Evolutionary conservation across 2,888 invertebrate genomes (phyloP).

Genomic region (Trichopoda pennipes): DNA sequence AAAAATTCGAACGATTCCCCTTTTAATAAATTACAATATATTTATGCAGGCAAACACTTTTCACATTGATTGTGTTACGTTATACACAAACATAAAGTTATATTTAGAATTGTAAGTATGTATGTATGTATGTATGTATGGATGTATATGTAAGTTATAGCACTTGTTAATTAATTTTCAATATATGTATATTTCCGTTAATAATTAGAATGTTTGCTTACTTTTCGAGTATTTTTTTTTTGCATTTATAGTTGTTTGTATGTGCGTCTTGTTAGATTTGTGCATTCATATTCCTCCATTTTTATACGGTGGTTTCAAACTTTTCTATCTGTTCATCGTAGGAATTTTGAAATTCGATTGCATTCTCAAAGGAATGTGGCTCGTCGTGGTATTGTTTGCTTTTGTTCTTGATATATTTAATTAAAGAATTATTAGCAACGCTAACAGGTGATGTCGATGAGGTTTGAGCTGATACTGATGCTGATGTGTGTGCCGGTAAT

Average conservation of each 20-base stretch:
- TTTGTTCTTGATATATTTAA: constrained; percentile 73
- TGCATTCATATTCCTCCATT: constrained; percentile 70
- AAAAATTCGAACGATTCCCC: constrained; percentile 25
- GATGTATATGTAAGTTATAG: constrained; percentile 23
- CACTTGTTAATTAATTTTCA: constrained; percentile 48
- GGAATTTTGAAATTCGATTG: constrained; percentile 74
- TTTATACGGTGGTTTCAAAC: constrained; percentile 86
- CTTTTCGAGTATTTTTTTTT: constrained; percentile 50
- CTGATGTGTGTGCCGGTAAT: constrained; percentile 56
- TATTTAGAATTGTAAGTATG: not conserved
- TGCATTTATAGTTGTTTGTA: constrained; percentile 49
- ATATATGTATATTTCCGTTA: constrained; percentile 40
- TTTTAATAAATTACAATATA: constrained; percentile 19
- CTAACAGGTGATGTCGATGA: constrained; percentile 43
- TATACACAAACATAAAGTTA: constrained; percentile 1
- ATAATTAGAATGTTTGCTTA: constrained; percentile 53
- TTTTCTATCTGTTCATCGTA: constrained; percentile 82
- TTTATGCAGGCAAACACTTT: not conserved
- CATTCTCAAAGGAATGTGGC: constrained; percentile 75
- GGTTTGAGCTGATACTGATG: constrained; percentile 34
- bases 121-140: constrained; percentile 40
- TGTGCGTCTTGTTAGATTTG: constrained; percentile 52
- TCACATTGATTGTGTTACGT: constrained; percentile 1
- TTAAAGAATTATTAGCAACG: constrained; percentile 58
- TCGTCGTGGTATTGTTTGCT: constrained; percentile 73